Percentiles rank a stretch among this genome's conserved stretches.
Evolutionary conservation across 2,797 vertebrate genomes (phyloP).

Genomic region (Phataginus tetradactyla): DNA sequence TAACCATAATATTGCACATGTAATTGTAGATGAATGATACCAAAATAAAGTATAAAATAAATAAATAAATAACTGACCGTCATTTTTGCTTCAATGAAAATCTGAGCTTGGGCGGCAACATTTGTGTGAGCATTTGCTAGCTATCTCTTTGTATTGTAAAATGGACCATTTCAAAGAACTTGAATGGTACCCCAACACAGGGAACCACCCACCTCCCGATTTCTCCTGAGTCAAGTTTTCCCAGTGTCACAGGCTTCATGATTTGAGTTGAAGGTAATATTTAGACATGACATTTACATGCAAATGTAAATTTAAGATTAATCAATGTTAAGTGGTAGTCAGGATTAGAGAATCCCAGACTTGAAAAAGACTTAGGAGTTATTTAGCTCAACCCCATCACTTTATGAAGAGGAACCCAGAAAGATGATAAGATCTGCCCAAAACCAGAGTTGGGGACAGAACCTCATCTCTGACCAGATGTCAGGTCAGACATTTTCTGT

Average conservation of each 20-base stretch:
- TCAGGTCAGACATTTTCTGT: neutral
- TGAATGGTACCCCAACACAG: neutral
- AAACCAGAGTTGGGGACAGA: neutral
- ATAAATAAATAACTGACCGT: neutral
- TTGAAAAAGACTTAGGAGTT: neutral
- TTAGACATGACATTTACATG: neutral
- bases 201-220: neutral
- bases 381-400: neutral
- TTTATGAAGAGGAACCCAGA: neutral
- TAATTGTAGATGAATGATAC: too few species aligned
- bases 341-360: neutral
- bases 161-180: neutral
- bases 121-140: neutral
- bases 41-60: too few species aligned
- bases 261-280: neutral
- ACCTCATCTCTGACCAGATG: neutral
- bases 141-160: neutral
- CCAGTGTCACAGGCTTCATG: neutral
- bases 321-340: neutral
- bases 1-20: too few species aligned
- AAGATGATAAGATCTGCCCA: neutral
- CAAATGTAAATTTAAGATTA: neutral
- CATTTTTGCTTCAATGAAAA: neutral
- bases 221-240: neutral
- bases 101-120: neutral